Base-by-base conservation (phyloP, 1,140 invertebrate species). In the Medauroidea extradentata region DNA sequence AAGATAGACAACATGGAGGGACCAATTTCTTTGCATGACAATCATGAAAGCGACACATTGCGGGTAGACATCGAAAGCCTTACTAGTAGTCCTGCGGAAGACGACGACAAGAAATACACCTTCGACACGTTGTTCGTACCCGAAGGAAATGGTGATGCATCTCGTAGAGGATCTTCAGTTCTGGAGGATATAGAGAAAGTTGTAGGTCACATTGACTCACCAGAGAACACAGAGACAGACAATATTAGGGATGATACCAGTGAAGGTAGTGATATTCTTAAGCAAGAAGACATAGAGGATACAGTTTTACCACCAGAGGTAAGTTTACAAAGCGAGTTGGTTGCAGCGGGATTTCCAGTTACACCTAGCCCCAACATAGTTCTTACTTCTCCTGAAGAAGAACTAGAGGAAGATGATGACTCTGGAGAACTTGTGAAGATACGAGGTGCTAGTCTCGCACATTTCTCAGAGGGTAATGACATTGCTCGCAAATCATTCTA, bases 401-500 rank as follows among this genome's bases (percentile, higher is more conserved):
- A 18, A n/a, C 21, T 13, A 9, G 39, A 34, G 18, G 27, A 39
- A 19, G 55, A 27, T 0, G 62, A 81, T 71, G 76, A 79, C 69
- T 58, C 78, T 71, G 70, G 81, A 74, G 66, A 71, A n/a, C 56
- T 66, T 18, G 67, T 78, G 62, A 81, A 84, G 49, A 79, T 80
- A 44, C 83, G 82, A 63, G 87, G 85, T 70, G 87, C 85, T 67
- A 87, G 85, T 69, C 74, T 90, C 63, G 87, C 87, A 5, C 83
- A 88, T 63, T 90, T 90, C 67, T 85, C 85, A 59, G 88, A 90
- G 75, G 87, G 87, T 29, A 89, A 83, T 69, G 89, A 91, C 69
- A 91, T 90, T 57, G 87, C 85, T 1, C 81, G 86, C 49, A 81
- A 83, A 67, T 90, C 88, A 3, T 87, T 89, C 67, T 57, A 57